Evolutionary conservation across 92 coral and sea anemone species (phyloP).

Genomic region (Heteractis magnifica): DNA sequence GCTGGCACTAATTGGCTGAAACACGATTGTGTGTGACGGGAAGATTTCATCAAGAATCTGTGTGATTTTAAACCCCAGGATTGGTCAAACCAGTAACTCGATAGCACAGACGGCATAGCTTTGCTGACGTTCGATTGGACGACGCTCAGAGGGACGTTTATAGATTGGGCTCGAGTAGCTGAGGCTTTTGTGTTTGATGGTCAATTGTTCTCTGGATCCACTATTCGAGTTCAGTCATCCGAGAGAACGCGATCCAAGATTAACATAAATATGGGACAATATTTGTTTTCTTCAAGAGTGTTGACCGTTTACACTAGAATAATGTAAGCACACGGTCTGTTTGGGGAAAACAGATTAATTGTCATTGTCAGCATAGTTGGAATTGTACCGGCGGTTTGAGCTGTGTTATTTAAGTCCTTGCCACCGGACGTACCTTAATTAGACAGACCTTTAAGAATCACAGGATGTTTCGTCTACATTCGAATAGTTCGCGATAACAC

Average conservation of each 20-base stretch:
- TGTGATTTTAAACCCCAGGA: slow-evolving; percentile 70
- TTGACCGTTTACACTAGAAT: slow-evolving; percentile 25
- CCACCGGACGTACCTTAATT: slow-evolving; percentile 24
- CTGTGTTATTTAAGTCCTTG: not conserved
- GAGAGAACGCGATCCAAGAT: slow-evolving; percentile 17
- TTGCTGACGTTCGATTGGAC: slow-evolving; percentile 64
- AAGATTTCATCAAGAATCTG: slow-evolving; percentile 85
- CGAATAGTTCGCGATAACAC: not conserved
- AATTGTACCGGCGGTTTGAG: slow-evolving; percentile 20
- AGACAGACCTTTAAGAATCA: slow-evolving; percentile 7
- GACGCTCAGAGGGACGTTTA: not conserved
- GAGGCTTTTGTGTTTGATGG: slow-evolving; percentile 55
- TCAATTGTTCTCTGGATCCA: slow-evolving; percentile 11
- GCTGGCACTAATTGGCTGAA: slow-evolving; percentile 86
- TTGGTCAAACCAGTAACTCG: slow-evolving; percentile 71
- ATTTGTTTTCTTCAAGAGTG: slow-evolving; percentile 62
- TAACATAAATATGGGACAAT: slow-evolving; percentile 79
- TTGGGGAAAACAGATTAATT: slow-evolving; percentile 20
- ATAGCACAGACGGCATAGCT: slow-evolving; percentile 40
- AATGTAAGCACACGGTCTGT: slow-evolving; percentile 7
- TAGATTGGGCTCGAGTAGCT: slow-evolving; percentile 16
- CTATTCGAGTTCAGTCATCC: slow-evolving; percentile 16
- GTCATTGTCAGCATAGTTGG: slow-evolving; percentile 24
- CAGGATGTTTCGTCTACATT: not conserved
- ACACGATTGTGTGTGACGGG: slow-evolving; percentile 75